These are phyloP conservation scores for Meleagris gallopavo DNA, from an alignment of 2,113 vertebrate genomes.

Conservation along the genomic window DNA sequence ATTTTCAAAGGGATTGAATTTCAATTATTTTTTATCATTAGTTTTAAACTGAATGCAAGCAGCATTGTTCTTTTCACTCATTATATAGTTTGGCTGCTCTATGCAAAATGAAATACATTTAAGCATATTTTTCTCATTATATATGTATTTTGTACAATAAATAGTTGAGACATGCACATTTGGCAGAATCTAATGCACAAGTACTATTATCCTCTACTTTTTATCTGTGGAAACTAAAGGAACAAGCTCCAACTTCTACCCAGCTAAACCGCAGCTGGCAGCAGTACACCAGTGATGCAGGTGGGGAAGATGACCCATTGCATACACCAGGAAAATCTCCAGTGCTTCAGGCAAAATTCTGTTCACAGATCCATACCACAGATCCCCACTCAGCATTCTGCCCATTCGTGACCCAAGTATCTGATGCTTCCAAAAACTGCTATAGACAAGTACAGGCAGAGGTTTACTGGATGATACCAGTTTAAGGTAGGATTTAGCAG, in stretches of 20 bases:
- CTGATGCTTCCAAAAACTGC: conserved; percentile 26
- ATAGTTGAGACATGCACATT: conserved; percentile 22
- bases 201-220: not conserved
- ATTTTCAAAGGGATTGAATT: conserved; percentile 9
- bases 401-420: conserved; percentile 29
- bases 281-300: conserved; percentile 8
- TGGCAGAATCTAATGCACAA: conserved; percentile 7
- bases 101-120: not conserved
- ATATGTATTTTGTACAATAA: conserved; percentile 16
- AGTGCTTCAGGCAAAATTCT: conserved; percentile 61
- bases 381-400: conserved; percentile 36
- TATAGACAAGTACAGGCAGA: conserved; percentile 17
- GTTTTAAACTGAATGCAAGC: not conserved
- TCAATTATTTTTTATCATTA: not conserved
- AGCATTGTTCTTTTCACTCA: not conserved
- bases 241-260: conserved; percentile 47
- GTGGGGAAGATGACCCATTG: not conserved
- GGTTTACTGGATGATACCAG: conserved; percentile 38
- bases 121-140: conserved; percentile 24
- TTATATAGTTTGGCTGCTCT: not conserved
- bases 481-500: conserved; percentile 43
- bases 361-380: conserved; percentile 51
- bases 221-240: conserved; percentile 8
- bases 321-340: conserved; percentile 48
- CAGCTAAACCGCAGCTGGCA: conserved; percentile 59